phyloP scores from a whole-genome alignment of 37 sponge, comb jelly and placozoan genomes.

The Spongilla lacustris region DNA sequence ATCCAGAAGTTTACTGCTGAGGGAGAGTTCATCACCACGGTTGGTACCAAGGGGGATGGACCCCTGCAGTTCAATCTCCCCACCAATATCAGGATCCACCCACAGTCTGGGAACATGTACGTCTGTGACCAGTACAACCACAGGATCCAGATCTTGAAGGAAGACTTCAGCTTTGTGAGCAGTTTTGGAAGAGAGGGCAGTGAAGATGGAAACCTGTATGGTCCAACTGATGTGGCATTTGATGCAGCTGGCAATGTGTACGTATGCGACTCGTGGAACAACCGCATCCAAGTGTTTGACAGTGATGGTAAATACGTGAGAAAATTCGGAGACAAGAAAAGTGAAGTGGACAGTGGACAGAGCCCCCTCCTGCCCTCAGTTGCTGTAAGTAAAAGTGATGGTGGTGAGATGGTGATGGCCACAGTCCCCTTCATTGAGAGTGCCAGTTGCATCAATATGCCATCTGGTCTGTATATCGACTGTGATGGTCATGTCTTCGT shows the following conservation, averaged over 20 bases:
- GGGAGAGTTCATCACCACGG: conserved; percentile 15
- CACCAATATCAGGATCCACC: conserved; percentile 14
- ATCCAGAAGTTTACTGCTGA: conserved; percentile 38
- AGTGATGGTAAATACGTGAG: not conserved
- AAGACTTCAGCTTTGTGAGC: conserved; percentile 22
- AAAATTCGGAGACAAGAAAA: not conserved
- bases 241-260: conserved; percentile 13
- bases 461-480: conserved; percentile 10
- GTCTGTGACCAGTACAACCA: conserved; percentile 22
- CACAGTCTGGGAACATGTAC: conserved; percentile 23
- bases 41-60: conserved; percentile 30
- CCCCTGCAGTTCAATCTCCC: conserved; percentile 33
- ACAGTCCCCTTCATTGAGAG: not conserved
- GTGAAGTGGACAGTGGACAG: not conserved
- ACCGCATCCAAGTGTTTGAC: conserved; percentile 15
- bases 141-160: conserved; percentile 33
- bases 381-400: not conserved
- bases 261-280: not conserved
- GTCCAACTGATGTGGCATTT: conserved; percentile 23
- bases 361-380: not conserved
- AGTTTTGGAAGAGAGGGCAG: conserved; percentile 16
- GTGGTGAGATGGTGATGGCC: not conserved
- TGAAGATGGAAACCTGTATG: not conserved
- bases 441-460: not conserved
- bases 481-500: not conserved